Evolutionary conservation across 2,888 invertebrate species (phyloP).

Genomic region (Horisme vitalbata): DNA sequence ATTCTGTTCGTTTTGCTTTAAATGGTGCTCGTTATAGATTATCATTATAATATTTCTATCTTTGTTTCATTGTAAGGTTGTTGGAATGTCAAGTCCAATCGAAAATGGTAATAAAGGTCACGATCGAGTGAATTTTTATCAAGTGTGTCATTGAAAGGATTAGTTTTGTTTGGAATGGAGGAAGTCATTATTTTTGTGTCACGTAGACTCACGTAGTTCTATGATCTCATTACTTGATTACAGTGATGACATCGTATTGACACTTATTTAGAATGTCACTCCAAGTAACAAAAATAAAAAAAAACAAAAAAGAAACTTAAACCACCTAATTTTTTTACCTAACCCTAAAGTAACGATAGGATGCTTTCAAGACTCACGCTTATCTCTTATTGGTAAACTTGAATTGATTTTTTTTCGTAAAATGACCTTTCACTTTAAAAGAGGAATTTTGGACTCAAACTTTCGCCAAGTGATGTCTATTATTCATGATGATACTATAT

Average conservation of each 20-base stretch:
- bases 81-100: constrained; percentile 15
- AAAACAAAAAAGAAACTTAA: too few species aligned
- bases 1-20: neutral
- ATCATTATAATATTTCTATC: constrained; percentile 6
- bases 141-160: constrained; percentile 14
- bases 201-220: constrained; percentile 13
- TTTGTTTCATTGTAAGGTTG: constrained; percentile 12
- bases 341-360: too few species aligned
- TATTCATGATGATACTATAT: too few species aligned
- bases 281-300: too few species aligned
- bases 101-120: constrained; percentile 20
- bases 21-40: neutral
- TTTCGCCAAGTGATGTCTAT: too few species aligned
- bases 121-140: constrained; percentile 12
- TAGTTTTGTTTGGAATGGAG: constrained; percentile 16
- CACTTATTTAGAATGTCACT: too few species aligned
- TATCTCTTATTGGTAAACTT: too few species aligned
- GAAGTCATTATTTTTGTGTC: constrained; percentile 20
- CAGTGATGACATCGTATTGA: neutral
- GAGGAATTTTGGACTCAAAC: too few species aligned
- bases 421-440: too few species aligned
- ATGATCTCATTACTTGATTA: constrained; percentile 1
- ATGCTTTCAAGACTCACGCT: too few species aligned
- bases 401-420: too few species aligned
- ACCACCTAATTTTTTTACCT: too few species aligned